Evolutionary conservation across 2,797 vertebrate genomes (phyloP).

Genomic region (Rhodeus uyekii): DNA sequence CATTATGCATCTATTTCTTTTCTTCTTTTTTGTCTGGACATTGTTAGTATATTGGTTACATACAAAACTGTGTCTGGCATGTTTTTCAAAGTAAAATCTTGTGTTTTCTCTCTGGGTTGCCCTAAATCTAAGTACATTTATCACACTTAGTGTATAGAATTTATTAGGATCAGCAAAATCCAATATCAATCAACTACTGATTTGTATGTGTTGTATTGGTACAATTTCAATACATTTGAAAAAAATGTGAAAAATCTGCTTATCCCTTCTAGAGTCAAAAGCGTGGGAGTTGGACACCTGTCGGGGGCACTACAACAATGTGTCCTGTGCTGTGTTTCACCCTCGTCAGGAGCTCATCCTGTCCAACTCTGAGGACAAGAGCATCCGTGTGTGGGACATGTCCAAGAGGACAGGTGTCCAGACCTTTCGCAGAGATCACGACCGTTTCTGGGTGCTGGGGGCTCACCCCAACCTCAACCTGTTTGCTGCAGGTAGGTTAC

Average conservation of each 20-base stretch:
- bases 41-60: too few relatives aligned
- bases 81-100: too few relatives aligned
- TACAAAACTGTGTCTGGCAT: too few relatives aligned
- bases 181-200: too few relatives aligned
- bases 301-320: constrained; percentile 97
- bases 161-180: too few relatives aligned
- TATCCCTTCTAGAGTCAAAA: constrained; percentile 82
- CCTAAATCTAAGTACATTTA: too few relatives aligned
- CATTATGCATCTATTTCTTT: too few relatives aligned
- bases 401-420: constrained; percentile 97
- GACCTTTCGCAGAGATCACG: constrained; percentile 94
- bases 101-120: too few relatives aligned
- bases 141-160: too few relatives aligned
- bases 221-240: neutral
- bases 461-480: constrained; percentile 98
- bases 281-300: constrained; percentile 98
- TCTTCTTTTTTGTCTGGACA: too few relatives aligned
- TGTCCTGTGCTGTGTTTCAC: constrained; percentile 95
- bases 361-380: constrained; percentile 98
- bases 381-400: constrained; percentile 98
- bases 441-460: constrained; percentile 96
- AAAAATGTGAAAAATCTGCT: neutral
- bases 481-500: constrained; percentile 88
- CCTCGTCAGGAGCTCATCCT: constrained; percentile 96
- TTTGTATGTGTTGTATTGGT: too few relatives aligned